A percentile compares a stretch with the other conserved stretches of the same genome.
Evolutionary conservation across 1,140 invertebrate genomes (phyloP).

Genomic region (Atta texana): DNA sequence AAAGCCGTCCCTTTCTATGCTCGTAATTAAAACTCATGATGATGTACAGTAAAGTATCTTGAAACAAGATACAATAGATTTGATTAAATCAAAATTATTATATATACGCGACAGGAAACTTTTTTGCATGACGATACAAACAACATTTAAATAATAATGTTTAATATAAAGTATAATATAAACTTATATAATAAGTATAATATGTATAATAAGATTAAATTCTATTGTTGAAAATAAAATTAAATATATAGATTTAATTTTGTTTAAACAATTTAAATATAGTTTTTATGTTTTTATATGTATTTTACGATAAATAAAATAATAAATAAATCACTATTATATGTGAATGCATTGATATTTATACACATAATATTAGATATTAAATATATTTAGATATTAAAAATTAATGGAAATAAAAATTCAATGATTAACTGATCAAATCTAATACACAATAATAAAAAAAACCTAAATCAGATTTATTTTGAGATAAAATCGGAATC

Average conservation of each 20-base stretch:
- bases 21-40: conserved; percentile 5
- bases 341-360: background rate
- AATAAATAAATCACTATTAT: background rate
- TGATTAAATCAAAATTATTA: conserved; percentile 6
- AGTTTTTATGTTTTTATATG: background rate
- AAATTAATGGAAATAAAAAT: background rate
- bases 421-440: background rate
- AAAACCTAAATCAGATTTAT: conserved; percentile 26
- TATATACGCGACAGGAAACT: background rate
- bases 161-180: background rate
- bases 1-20: conserved; percentile 1
- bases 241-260: conserved; percentile 12
- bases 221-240: background rate
- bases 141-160: background rate
- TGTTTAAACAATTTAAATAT: background rate
- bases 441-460: background rate
- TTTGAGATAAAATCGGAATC: conserved; percentile 48
- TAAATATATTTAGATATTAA: conserved; percentile 12
- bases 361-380: background rate
- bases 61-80: background rate
- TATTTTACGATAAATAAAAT: background rate
- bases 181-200: too few relatives aligned
- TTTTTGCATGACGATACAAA: background rate
- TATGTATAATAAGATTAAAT: background rate
- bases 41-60: background rate